These are phyloP conservation scores for Spilogale gracilis DNA, from an alignment of 2,113 vertebrate genomes.

Conservation along the genomic window DNA sequence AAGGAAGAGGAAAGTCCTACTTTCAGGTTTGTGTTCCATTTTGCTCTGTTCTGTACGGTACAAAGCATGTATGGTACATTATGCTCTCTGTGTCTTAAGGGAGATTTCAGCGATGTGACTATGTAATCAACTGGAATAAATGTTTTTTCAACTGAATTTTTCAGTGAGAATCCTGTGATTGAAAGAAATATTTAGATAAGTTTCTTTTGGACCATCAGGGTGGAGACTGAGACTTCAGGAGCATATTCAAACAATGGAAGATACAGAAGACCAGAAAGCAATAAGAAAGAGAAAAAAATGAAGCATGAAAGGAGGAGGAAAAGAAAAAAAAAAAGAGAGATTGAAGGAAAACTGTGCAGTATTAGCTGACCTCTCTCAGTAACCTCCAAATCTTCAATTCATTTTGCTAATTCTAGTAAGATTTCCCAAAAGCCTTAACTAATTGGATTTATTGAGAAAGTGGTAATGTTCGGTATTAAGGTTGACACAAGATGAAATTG, in stretches of 20 bases:
- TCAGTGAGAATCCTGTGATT: background rate
- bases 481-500: background rate
- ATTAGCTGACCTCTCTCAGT: background rate
- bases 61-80: background rate
- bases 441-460: constrained; percentile 45
- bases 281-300: background rate
- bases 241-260: background rate
- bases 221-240: background rate
- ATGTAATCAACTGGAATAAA: background rate
- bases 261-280: background rate
- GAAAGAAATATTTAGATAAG: background rate
- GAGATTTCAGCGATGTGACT: background rate
- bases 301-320: background rate
- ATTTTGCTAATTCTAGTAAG: constrained; percentile 15
- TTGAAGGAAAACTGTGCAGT: background rate
- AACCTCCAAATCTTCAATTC: background rate
- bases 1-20: background rate
- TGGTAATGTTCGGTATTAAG: background rate
- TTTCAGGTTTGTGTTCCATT: background rate
- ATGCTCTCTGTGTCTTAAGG: background rate
- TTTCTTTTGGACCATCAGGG: background rate
- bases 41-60: background rate
- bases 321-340: background rate
- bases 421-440: background rate
- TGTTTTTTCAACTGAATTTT: background rate